Evolutionary conservation across 2,113 vertebrate species (phyloP), one percentile per base, ranked within the genome.

Genomic region (Xenus cinereus): DNA sequence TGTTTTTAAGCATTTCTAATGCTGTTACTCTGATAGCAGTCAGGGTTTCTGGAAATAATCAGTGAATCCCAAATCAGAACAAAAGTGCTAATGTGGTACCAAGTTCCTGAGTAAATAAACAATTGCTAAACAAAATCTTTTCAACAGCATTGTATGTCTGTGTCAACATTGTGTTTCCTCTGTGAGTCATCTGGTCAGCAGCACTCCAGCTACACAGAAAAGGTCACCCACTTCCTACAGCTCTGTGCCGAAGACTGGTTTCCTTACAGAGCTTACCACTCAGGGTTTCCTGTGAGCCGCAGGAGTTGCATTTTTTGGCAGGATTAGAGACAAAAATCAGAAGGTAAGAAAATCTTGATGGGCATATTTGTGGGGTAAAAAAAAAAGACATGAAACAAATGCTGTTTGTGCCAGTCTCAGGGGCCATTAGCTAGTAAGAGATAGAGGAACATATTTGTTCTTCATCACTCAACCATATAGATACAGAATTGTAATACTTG

Each of bases 11-110:
- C 68, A 62, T 74, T 84, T 76, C 46, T 81, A 59, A 66, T 78
- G 72, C 63, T 68, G 50, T 85, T 96, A 26, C 41, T 68, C 74
- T 87, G 90, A 74, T 84, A 91, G 51, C 43, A 66, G 90, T 69
- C 46, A 64, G 62, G 45, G 50, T 68, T 95, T 94, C 90, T 94
- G 94, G 92, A 92, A 96, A 92, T 88, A 93, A 94, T 95, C 94
- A 93, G 82, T 71, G 94, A 87, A 84, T 90, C 74, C 77, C 74
- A 84, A 83, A 80, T 86, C 79, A 89, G 94, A 96, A 97, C 84
- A 94, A 94, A 96, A 93, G 93, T 86, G 88, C 87, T 97, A 97
- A 96, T 95, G 84, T 95, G 96, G 85, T 86, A 90, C 85, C 62
- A 79, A 87, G 87, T 92, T 96, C 73, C 92, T 94, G 67, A 94